phyloP scores from a whole-genome alignment of 2,888 invertebrate genomes.

The Fragum whitleyi region DNA sequence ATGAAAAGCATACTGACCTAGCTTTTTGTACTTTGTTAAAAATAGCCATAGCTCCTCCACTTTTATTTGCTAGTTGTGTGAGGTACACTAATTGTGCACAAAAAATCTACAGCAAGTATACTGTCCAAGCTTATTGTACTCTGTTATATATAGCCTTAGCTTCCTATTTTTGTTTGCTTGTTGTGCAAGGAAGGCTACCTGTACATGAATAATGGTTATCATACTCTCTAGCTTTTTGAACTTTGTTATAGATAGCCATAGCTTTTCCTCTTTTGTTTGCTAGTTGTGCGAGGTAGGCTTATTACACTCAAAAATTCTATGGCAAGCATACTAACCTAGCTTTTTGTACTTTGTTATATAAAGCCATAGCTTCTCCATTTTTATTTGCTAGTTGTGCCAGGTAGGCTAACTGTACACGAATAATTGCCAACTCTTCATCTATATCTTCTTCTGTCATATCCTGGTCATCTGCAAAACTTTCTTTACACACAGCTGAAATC shows the following conservation, averaged over 20 bases:
- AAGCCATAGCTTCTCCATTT: constrained; percentile 92
- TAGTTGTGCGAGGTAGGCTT: too few species aligned
- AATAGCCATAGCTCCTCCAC: constrained; percentile 93
- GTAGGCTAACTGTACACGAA: constrained; percentile 96
- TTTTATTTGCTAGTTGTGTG: constrained; percentile 93
- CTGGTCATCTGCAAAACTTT: constrained; percentile 93
- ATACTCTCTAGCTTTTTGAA: too few species aligned
- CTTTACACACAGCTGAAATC: constrained; percentile 88
- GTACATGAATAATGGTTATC: too few species aligned
- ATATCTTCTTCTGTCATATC: constrained; percentile 96
- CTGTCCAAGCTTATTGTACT: too few species aligned
- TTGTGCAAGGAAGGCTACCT: too few species aligned
- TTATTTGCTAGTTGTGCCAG: constrained; percentile 94
- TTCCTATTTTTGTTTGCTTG: too few species aligned
- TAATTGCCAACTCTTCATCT: constrained; percentile 95
- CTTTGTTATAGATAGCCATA: too few species aligned
- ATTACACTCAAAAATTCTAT: constrained; percentile 96
- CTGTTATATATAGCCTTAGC: too few species aligned
- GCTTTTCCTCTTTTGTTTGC: too few species aligned
- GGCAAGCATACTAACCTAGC: constrained; percentile 88
- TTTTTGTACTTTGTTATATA: constrained; percentile 94
- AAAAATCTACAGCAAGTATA: too few species aligned
- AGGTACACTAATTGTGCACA: constrained; percentile 96
- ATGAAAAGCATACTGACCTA: constrained; percentile 87
- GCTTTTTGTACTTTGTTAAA: constrained; percentile 94